Evolutionary conservation across 2,113 vertebrate species (phyloP), one percentile per base, ranked within the genome.

Genomic region (Ophthalmolycus amberensis): DNA sequence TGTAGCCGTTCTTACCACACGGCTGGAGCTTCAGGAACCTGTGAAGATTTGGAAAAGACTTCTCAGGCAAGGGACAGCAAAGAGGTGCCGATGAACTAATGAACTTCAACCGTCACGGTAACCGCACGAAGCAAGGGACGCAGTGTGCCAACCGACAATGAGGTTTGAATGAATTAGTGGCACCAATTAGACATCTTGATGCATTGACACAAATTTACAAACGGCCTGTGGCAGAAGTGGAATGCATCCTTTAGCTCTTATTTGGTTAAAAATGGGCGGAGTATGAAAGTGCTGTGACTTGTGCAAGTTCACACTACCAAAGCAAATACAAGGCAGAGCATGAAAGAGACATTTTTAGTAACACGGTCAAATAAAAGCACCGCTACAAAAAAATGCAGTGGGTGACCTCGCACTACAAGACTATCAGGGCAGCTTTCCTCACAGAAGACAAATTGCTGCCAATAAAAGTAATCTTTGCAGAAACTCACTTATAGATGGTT

Each of bases 21-120:
- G 98, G 97, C 74, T 97, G 96, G 71, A 99, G 96, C 91, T 99
- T 99, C 80, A 99, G 96, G 93, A 99, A 99, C 77, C 93, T 94
- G 52, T 22, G 72, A 25, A 58, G 22, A 62, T 9, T 25, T 9
- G 8, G 32, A 58, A 46, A 56, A 4, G 38, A 14, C 16, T 15
- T 62, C 38, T 65, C 2, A 40, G 67, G 42, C 9, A 42, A 14
- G 46, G 54, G 54, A 48, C 3, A 14, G 37, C 18, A 63, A 65
- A 12, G 71, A 32, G 9, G 10, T 20, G 14, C 67, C 15, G 48
- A 34, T 52, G 20, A 71, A 44, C 22, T 1, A 56, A 34, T 52
- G 20, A 71, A 44, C 22, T 1, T 20, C 63, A 77, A 63, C 46
- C 6, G 16, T 48, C 27, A 44, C 22, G 5, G 14, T 16, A 58